These are phyloP conservation scores for Siniperca undulata DNA, from an alignment of 2,797 vertebrate species.

Conservation along the genomic window DNA sequence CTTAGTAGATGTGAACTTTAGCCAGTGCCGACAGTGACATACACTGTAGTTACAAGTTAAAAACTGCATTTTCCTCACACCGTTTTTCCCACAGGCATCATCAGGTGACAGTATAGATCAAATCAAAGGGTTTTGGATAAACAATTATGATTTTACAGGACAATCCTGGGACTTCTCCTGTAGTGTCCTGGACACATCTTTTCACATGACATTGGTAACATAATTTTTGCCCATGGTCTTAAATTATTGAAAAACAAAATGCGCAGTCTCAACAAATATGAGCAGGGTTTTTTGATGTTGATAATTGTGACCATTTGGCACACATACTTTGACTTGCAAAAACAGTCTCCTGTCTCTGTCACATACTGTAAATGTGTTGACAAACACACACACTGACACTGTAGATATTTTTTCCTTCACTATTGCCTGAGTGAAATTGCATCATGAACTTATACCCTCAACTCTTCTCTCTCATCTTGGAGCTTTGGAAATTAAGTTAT, in stretches of 20 bases:
- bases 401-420: slow-evolving; percentile 27
- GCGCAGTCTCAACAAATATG: slow-evolving; percentile 41
- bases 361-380: slow-evolving; percentile 25
- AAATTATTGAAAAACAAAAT: slow-evolving; percentile 45
- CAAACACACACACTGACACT: slow-evolving; percentile 21
- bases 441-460: slow-evolving; percentile 80
- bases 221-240: slow-evolving; percentile 11
- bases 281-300: slow-evolving; percentile 55
- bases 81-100: neutral
- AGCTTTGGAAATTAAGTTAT: slow-evolving; percentile 96
- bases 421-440: slow-evolving; percentile 63
- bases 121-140: slow-evolving; percentile 2
- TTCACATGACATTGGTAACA: slow-evolving; percentile 27
- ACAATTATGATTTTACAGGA: neutral
- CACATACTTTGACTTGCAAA: neutral
- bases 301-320: slow-evolving; percentile 59
- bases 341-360: slow-evolving; percentile 20
- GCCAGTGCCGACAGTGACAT: slow-evolving; percentile 5
- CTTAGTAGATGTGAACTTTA: slow-evolving; percentile 26
- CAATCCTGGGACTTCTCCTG: neutral
- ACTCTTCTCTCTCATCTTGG: slow-evolving; percentile 88
- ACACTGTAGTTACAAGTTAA: neutral
- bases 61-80: neutral
- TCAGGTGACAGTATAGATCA: neutral
- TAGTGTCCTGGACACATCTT: slow-evolving; percentile 1